Base-by-base conservation (phyloP, 2,888 invertebrate species). In the Plebejus anna region DNA sequence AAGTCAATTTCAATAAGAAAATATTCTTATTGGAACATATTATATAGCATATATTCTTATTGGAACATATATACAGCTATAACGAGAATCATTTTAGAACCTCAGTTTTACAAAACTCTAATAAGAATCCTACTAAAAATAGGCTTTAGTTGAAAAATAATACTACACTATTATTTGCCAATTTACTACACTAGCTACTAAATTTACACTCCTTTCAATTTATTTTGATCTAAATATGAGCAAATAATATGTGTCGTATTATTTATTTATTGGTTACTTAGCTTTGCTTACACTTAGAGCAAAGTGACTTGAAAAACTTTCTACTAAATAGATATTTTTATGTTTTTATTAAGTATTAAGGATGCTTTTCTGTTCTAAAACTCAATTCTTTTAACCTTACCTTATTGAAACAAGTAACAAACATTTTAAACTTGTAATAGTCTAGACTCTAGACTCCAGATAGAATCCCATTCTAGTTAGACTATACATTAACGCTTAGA, bases 401-500 rank as follows among this genome's bases (percentile, higher is more conserved):
- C 55, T 55, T 55, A 55, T 16, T 55, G 13, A 16, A 55, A 55
- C 55, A 55, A 13, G 55, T 16, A 16, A 55, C 16, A 55, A 55
- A 47, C 38, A 38, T 38, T 38, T 9, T 47, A 13, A 55, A 55
- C 55, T 16, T 16, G 55, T 55, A 4, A 16, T 55, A 55, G 55
- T 55, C 55, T 55, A 55, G 47, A 32, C 32, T 32, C 42, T 6
- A 42, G 6, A 55, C 1, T 55, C 55, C 4, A 55, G 55, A 16
- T 55, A 55, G 16, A 55, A 55, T 55, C 16, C 55, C 16, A 16
- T 55, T 16, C 55, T 55, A 55, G 55, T 78, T 57, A 78, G 76
- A 78, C 76, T 77, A 79, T 76, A 77, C 72, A 22, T 70, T 78
- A 77, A 77, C 77, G 76, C 76, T 78, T 71, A 78, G 78, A 82